phyloP scores from a whole-genome alignment of 1,140 invertebrate genomes.

The Chironomus striatipennis region DNA sequence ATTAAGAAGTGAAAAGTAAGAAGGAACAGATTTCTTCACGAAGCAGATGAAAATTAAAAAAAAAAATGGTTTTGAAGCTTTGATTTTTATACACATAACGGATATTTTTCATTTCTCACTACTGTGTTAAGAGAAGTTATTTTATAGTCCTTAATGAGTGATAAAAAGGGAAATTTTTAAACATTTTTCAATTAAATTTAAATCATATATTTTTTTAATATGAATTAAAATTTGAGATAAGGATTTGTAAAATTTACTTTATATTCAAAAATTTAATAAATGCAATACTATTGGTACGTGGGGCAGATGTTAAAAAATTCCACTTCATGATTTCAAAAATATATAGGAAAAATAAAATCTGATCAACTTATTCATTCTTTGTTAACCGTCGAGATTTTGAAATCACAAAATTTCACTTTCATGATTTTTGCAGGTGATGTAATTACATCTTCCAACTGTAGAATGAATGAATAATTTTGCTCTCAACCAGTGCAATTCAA shows the following conservation, averaged over 20 bases:
- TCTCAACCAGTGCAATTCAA: neutral
- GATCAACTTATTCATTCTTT: too few relatives aligned
- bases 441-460: neutral
- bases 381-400: too few relatives aligned
- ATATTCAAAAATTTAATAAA: neutral
- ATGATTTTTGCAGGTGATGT: neutral
- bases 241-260: too few relatives aligned
- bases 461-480: neutral
- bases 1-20: neutral
- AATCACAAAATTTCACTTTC: too few relatives aligned
- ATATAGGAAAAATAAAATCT: too few relatives aligned
- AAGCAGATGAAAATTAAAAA: conserved; percentile 8
- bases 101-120: neutral
- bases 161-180: too few relatives aligned
- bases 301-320: neutral
- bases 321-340: neutral
- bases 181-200: too few relatives aligned
- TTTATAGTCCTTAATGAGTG: too few relatives aligned
- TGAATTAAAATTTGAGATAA: too few relatives aligned
- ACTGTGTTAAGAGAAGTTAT: too few relatives aligned
- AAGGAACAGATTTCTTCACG: neutral
- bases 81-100: neutral
- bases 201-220: too few relatives aligned
- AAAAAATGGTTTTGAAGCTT: neutral
- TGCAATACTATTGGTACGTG: neutral